A percentile compares a stretch with the other conserved stretches of the same genome.
phyloP scores from a whole-genome alignment of 2,113 vertebrate species.

The Lophotis ruficrista region DNA sequence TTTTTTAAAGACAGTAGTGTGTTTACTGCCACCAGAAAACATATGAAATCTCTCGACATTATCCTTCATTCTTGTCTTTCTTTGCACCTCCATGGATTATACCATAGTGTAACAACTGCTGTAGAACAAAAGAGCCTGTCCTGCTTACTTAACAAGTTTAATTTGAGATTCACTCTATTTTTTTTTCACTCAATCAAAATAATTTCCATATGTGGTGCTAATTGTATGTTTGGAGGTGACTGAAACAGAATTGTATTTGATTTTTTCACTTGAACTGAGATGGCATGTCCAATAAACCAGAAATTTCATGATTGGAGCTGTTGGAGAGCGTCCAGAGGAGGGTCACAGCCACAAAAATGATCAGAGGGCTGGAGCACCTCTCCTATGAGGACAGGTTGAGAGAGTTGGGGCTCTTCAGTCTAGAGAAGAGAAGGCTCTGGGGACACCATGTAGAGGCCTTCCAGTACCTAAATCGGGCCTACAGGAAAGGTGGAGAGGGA shows the following conservation, averaged over 20 bases:
- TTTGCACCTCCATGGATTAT: background rate
- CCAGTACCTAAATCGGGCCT: too few species aligned
- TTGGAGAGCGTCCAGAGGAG: too few species aligned
- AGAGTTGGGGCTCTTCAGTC: too few species aligned
- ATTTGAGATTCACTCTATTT: background rate
- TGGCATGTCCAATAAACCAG: fast-evolving
- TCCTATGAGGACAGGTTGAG: too few species aligned
- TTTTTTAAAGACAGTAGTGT: background rate
- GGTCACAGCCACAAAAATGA: too few species aligned
- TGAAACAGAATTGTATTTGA: background rate
- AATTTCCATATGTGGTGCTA: background rate
- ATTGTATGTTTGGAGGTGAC: background rate
- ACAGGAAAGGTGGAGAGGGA: too few species aligned
- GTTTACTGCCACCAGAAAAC: background rate
- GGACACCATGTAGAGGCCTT: too few species aligned
- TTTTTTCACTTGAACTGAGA: background rate
- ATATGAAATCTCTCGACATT: background rate
- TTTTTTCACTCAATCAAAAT: background rate
- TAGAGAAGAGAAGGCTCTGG: too few species aligned
- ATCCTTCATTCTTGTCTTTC: background rate
- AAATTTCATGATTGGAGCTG: background rate
- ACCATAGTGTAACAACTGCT: background rate
- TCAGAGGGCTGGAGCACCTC: too few species aligned
- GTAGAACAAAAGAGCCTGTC: background rate
- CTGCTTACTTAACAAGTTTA: background rate